phyloP scores from a whole-genome alignment of 64 coral and sea anemone genomes.

The Orbicella faveolata region DNA sequence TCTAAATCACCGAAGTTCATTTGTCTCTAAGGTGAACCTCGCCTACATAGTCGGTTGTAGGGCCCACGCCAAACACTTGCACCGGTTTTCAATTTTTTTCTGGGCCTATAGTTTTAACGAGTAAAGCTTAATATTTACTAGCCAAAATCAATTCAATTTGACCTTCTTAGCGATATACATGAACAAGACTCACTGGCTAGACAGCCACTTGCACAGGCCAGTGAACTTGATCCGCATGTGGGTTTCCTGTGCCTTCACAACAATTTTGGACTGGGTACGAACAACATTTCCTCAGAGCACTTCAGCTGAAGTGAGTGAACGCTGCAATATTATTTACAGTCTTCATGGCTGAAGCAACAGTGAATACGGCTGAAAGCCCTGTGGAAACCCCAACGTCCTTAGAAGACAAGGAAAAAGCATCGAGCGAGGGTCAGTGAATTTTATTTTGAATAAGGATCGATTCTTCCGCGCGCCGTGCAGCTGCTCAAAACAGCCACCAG shows the following conservation, averaged over 20 bases:
- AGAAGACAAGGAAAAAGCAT: slow-evolving; percentile 29
- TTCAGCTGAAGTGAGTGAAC: too few relatives aligned
- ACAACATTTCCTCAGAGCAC: neutral
- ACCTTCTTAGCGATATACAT: too few relatives aligned
- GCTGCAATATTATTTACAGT: neutral
- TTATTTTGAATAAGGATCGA: neutral
- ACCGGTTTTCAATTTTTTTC: too few relatives aligned
- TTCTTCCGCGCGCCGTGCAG: neutral
- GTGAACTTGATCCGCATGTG: neutral
- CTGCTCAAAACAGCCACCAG: neutral
- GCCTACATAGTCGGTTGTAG: too few relatives aligned
- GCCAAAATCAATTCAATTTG: too few relatives aligned
- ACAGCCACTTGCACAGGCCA: too few relatives aligned
- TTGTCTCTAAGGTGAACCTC: too few relatives aligned
- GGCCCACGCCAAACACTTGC: too few relatives aligned
- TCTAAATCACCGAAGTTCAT: too few relatives aligned
- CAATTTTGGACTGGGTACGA: neutral
- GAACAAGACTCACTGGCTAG: too few relatives aligned
- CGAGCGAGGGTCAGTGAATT: slow-evolving; percentile 1
- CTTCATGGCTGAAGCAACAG: slow-evolving; percentile 9
- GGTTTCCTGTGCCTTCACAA: neutral
- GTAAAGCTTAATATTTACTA: too few relatives aligned
- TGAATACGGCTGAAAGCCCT: slow-evolving; percentile 3
- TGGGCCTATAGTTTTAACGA: too few relatives aligned
- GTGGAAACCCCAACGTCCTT: neutral